Conservation (phyloP, 1,140 invertebrate genomes). For the Acromyrmex charruanus region DNA sequence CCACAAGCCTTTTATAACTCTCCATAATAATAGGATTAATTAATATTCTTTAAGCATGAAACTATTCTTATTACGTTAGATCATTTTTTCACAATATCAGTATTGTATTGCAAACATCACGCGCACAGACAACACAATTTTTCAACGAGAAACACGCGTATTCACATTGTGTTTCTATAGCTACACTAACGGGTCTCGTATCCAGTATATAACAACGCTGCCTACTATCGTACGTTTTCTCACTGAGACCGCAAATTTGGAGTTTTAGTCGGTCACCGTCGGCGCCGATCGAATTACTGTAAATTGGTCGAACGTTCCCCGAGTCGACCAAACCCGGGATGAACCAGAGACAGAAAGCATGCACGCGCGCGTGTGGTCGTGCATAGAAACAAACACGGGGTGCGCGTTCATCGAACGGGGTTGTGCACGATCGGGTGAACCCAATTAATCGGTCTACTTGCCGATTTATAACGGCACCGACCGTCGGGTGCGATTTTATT, state of each 20-base stretch:
- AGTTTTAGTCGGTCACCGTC: conserved; percentile 75
- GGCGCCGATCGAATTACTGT: conserved; percentile 75
- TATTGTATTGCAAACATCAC: background rate
- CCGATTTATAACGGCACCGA: conserved; percentile 73
- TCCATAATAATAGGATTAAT: background rate
- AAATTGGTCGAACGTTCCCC: conserved; percentile 75
- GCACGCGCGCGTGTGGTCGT: background rate
- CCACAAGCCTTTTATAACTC: background rate
- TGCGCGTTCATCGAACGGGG: conserved; percentile 10
- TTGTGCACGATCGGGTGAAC: conserved; percentile 25
- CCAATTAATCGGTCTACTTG: conserved; percentile 78
- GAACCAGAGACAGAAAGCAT: background rate
- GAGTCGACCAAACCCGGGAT: conserved; percentile 6
- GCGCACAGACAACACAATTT: background rate
- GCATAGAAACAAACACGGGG: conserved; percentile 53
- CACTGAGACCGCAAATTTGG: conserved; percentile 75
- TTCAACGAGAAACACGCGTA: background rate
- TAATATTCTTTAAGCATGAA: background rate
- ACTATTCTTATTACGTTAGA: background rate
- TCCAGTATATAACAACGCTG: background rate
- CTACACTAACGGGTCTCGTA: background rate
- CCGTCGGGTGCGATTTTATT: conserved; percentile 72
- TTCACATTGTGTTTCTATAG: conserved; percentile 29
- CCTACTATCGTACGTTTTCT: conserved; percentile 71
- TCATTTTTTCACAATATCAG: too few species aligned